Conservation (phyloP, 2,888 invertebrate genomes). For the Sericinus montela region DNA sequence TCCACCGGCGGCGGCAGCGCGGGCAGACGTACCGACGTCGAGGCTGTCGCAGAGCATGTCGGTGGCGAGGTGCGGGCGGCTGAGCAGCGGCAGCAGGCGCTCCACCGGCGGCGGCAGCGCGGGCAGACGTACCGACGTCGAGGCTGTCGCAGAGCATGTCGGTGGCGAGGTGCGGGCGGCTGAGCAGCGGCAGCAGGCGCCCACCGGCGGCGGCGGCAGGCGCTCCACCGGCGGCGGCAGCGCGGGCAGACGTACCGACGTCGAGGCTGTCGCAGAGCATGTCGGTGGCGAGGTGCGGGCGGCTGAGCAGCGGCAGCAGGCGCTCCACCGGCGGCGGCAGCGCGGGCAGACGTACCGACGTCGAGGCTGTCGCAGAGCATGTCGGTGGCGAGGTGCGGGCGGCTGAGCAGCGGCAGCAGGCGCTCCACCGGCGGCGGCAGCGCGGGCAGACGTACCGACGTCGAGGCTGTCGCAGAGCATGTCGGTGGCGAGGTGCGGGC, state of each 20-base stretch:
- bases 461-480: slow-evolving; percentile 95
- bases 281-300: too few species aligned
- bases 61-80: too few species aligned
- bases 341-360: slow-evolving; percentile 81
- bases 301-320: too few species aligned
- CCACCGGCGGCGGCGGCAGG: slow-evolving; percentile 90
- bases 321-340: too few species aligned
- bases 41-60: too few species aligned
- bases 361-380: too few species aligned
- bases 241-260: slow-evolving; percentile 82
- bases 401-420: slow-evolving; percentile 87
- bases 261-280: too few species aligned
- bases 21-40: slow-evolving; percentile 84
- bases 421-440: slow-evolving; percentile 89
- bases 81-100: slow-evolving; percentile 87
- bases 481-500: slow-evolving; percentile 92
- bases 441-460: slow-evolving; percentile 81
- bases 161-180: slow-evolving; percentile 89
- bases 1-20: slow-evolving; percentile 90
- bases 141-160: slow-evolving; percentile 96
- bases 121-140: slow-evolving; percentile 84
- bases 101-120: slow-evolving; percentile 90
- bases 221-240: too few species aligned
- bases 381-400: too few species aligned
- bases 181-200: slow-evolving; percentile 87